Evolutionary conservation across 2,113 vertebrate species (phyloP).

Genomic region (Alligator sinensis): DNA sequence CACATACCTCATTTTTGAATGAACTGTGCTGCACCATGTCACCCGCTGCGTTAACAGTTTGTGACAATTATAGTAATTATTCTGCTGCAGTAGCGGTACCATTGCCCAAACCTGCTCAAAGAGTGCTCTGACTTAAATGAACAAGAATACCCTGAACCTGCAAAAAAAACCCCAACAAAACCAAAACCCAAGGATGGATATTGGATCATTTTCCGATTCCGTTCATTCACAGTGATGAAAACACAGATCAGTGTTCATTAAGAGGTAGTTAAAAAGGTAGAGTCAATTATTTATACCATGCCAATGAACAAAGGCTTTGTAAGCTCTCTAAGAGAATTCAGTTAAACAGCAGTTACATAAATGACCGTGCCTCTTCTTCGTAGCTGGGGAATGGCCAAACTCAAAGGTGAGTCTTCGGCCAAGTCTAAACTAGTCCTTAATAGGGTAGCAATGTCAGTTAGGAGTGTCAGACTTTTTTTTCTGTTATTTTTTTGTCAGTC

Average conservation of each 20-base stretch:
- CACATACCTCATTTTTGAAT: neutral
- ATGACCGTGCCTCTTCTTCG: neutral
- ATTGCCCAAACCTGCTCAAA: neutral
- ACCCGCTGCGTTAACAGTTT: neutral
- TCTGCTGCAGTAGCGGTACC: neutral
- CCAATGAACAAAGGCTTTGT: neutral
- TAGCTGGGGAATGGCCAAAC: neutral
- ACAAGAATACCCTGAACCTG: neutral
- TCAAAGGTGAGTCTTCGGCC: neutral
- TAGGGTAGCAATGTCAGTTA: neutral
- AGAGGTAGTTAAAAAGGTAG: neutral
- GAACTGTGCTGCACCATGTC: neutral
- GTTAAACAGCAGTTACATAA: accelerated
- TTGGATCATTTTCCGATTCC: neutral
- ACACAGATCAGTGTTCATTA: neutral
- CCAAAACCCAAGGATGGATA: neutral
- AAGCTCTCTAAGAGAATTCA: neutral
- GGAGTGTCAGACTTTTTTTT: neutral
- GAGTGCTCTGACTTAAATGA: neutral
- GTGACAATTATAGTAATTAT: slow-evolving; percentile 28
- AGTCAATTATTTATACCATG: neutral
- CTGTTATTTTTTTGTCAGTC: neutral
- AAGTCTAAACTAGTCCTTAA: neutral
- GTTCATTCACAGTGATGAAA: neutral
- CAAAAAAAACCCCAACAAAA: neutral